Base-by-base conservation (phyloP, 1,140 invertebrate genomes). In the Cotesia vestalis region DNA sequence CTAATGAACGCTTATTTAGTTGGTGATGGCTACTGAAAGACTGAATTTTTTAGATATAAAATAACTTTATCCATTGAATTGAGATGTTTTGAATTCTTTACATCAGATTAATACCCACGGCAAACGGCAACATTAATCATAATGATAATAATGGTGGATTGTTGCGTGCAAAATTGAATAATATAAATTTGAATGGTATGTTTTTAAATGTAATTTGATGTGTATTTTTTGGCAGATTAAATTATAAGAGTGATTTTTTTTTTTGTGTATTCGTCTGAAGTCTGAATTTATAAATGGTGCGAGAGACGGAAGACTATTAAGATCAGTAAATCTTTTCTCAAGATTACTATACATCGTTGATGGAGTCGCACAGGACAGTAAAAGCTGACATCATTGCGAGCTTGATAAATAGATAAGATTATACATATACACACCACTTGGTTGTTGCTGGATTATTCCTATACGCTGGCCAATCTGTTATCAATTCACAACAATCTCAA, bases 11-110 rank as follows among this genome's bases (percentile, higher is more conserved):
- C 61, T 76, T 73, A 38, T 67, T 66, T 69, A 69, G 69, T 73
- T 75, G 71, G 66, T 36, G 70, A 63, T 9, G 60, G 70, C 70
- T 75, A 75, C 77, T 73, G 71, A 46, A 46, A 46, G 40, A 46
- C 40, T 27, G 27, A 46, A 9, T 46, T 46, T 46, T 46, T 6
- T 46, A 9, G 5, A 46, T 46, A 46, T 4, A 46, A 46, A 46
- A 27, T 27, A 27, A 46, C 40, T 46, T 46, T 46, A 46, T 46
- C 11, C 40, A 46, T 46, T 46, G 6, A 46, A 46, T 46, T 46
- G 40, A 73, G 73, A 78, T 77, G 78, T 79, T 79, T 78, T 69
- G 77, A 75, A 70, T 75, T 75, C 77, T 77, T 77, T 78, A 74
- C 73, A 68, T 69, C 59, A 68, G 78, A 78, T 78, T 77, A 77